Evolutionary conservation across 2,888 invertebrate species (phyloP).

Genomic region (Oligia fasciuncula): DNA sequence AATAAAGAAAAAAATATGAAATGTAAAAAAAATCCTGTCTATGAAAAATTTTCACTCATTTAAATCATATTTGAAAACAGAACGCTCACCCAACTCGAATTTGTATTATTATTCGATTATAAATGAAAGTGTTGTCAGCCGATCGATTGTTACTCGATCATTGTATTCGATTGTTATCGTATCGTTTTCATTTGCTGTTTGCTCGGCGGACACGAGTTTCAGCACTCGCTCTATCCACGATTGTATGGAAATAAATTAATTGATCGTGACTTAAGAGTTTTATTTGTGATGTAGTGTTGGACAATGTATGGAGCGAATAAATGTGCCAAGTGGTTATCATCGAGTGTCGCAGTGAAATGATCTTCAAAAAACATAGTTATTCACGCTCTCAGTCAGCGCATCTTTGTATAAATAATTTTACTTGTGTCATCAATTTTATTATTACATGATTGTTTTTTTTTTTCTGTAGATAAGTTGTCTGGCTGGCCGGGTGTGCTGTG

Average conservation of each 20-base stretch:
- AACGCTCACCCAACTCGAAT: slow-evolving; percentile 61
- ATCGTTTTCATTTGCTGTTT: slow-evolving; percentile 43
- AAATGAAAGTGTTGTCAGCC: slow-evolving; percentile 53
- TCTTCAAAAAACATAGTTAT: slow-evolving; percentile 61
- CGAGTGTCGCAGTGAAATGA: slow-evolving; percentile 60
- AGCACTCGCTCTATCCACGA: slow-evolving; percentile 54
- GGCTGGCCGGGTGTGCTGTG: slow-evolving; percentile 68
- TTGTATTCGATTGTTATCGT: slow-evolving; percentile 54
- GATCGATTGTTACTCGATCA: slow-evolving; percentile 34
- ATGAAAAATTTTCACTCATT: slow-evolving; percentile 36
- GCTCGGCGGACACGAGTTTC: slow-evolving; percentile 35
- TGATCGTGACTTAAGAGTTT: slow-evolving; percentile 66
- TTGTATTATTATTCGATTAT: slow-evolving; percentile 62
- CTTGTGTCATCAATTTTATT: slow-evolving; percentile 71
- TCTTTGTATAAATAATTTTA: slow-evolving; percentile 74
- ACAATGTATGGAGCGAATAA: slow-evolving; percentile 66
- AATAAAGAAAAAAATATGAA: slow-evolving; percentile 48
- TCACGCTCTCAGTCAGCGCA: slow-evolving; percentile 70
- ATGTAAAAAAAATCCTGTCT: slow-evolving; percentile 60
- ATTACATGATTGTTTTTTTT: slow-evolving; percentile 68
- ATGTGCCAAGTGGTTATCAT: slow-evolving; percentile 70
- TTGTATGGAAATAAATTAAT: slow-evolving; percentile 58
- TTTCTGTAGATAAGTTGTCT: slow-evolving; percentile 76
- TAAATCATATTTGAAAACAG: slow-evolving; percentile 62
- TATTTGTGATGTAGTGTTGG: slow-evolving; percentile 68